Conservation (phyloP, 2,797 vertebrate species). For the Podargus strigoides region DNA sequence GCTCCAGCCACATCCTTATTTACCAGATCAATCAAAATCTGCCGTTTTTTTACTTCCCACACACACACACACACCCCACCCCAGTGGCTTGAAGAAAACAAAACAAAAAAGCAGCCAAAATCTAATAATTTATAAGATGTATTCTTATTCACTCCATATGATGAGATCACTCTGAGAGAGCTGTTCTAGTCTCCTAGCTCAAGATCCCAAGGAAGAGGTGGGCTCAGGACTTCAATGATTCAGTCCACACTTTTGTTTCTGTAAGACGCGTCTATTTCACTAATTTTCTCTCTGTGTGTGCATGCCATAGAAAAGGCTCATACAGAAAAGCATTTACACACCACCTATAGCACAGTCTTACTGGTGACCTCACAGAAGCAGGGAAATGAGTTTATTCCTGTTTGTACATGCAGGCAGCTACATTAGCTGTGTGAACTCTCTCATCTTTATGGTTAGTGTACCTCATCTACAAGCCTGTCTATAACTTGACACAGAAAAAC, state of each 20-base stretch:
- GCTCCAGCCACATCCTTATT: neutral
- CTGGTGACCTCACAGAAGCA: neutral
- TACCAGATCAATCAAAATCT: slow-evolving; percentile 20
- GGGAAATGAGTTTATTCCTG: neutral
- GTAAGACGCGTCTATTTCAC: neutral
- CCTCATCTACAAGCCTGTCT: neutral
- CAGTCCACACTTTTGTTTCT: neutral
- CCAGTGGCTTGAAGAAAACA: neutral
- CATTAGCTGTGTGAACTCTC: neutral
- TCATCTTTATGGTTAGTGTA: neutral
- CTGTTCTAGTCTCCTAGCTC: neutral
- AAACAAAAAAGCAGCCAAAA: neutral
- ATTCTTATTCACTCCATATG: neutral
- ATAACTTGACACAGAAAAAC: neutral
- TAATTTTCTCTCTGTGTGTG: neutral
- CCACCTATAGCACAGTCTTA: neutral
- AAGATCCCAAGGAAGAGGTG: neutral
- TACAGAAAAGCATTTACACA: neutral
- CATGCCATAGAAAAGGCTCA: neutral
- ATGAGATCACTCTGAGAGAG: neutral
- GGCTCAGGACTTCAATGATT: neutral
- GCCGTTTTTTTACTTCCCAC: slow-evolving; percentile 13
- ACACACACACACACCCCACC: too few relatives aligned
- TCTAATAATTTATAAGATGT: neutral
- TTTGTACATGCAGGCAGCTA: neutral